Percentiles rank a stretch among this genome's conserved stretches.
These are phyloP conservation scores for Bursaphelenchus okinawaensis DNA, from an alignment of 2,888 invertebrate species.

Conservation along the genomic window DNA sequence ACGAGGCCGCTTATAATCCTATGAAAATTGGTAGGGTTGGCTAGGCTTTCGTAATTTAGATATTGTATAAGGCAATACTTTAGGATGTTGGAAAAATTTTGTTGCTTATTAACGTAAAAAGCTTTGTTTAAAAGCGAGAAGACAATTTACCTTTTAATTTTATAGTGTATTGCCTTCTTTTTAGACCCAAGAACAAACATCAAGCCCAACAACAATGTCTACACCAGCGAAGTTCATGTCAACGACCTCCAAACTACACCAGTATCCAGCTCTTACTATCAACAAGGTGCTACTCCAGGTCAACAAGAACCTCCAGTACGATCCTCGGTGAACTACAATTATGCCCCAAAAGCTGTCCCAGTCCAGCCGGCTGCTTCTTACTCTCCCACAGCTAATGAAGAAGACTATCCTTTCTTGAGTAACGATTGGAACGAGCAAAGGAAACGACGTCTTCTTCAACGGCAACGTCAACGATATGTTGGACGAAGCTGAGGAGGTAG, in stretches of 20 bases:
- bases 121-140: too few relatives aligned
- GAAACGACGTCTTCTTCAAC: not conserved
- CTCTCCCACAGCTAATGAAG: not conserved
- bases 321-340: not conserved
- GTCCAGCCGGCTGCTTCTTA: not conserved
- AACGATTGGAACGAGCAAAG: not conserved
- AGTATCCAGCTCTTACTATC: not conserved
- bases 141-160: too few relatives aligned
- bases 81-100: too few relatives aligned
- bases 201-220: not conserved
- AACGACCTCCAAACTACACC: not conserved
- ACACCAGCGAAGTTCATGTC: constrained; percentile 2
- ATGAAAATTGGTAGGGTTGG: not conserved
- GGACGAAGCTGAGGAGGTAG: not conserved
- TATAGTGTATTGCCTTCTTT: not conserved
- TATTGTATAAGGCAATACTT: not conserved
- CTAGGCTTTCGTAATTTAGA: too few relatives aligned
- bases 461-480: not conserved
- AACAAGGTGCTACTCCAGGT: not conserved
- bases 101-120: too few relatives aligned
- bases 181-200: not conserved
- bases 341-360: not conserved
- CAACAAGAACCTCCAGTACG: not conserved
- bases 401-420: not conserved
- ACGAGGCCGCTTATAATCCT: not conserved